phyloP scores from a whole-genome alignment of 37 sponge, comb jelly and placozoan genomes.

The Dysidea cf. avara region DNA sequence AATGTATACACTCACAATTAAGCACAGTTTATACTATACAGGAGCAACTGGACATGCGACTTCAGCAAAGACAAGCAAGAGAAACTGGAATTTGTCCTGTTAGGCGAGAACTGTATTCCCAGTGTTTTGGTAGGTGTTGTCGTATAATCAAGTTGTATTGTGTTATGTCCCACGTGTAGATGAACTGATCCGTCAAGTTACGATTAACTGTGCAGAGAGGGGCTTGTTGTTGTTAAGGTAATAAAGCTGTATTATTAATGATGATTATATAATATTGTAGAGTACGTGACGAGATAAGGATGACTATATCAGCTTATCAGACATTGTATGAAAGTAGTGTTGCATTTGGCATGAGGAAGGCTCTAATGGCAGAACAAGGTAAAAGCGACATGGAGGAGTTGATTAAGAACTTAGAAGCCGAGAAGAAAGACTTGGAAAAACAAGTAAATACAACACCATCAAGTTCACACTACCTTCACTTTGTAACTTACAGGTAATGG shows the following conservation, averaged over 20 bases:
- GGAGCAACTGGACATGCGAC: constrained; percentile 86
- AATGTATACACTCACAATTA: not conserved
- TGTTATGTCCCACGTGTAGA: constrained; percentile 41
- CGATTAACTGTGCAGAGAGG: constrained; percentile 95
- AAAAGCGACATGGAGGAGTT: constrained; percentile 87
- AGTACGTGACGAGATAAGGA: constrained; percentile 96
- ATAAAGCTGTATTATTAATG: not conserved
- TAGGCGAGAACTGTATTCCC: constrained; percentile 96
- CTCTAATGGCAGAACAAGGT: constrained; percentile 97
- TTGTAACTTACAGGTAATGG: constrained; percentile 73
- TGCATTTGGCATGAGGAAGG: constrained; percentile 98
- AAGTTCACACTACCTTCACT: too few relatives aligned
- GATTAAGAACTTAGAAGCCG: constrained; percentile 67
- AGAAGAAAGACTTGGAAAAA: constrained; percentile 82
- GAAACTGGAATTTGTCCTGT: constrained; percentile 99
- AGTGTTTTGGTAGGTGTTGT: constrained; percentile 78
- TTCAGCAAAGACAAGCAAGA: constrained; percentile 96
- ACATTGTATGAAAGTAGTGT: constrained; percentile 98
- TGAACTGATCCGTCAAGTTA: constrained; percentile 96
- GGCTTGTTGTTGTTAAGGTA: constrained; percentile 90
- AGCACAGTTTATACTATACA: not conserved
- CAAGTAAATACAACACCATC: constrained; percentile 28
- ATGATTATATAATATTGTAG: constrained; percentile 22
- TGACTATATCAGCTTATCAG: constrained; percentile 99
- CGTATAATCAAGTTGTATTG: not conserved